Conservation (phyloP, 2,888 invertebrate species). For the Eucriotettix oculatus region DNA sequence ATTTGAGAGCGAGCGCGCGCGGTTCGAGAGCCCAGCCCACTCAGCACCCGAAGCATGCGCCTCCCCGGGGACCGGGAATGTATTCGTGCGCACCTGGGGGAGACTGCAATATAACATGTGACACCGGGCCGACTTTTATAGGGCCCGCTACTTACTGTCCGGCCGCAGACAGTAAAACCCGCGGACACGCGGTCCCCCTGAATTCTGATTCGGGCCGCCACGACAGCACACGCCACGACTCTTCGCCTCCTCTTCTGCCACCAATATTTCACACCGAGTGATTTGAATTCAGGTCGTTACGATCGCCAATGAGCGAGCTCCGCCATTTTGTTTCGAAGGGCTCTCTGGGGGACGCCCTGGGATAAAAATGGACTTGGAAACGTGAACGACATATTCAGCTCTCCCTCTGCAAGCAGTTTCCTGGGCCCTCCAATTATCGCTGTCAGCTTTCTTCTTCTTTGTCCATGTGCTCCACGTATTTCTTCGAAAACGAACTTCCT, state of each 20-base stretch:
- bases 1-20: too few relatives aligned
- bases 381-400: constrained; percentile 12
- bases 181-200: too few relatives aligned
- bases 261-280: constrained; percentile 5
- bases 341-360: constrained; percentile 15
- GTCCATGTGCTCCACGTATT: background rate
- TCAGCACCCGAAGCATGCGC: too few relatives aligned
- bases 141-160: too few relatives aligned
- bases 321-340: constrained; percentile 14
- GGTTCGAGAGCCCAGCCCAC: too few relatives aligned
- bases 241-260: background rate
- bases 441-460: background rate
- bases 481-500: too few relatives aligned
- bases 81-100: too few relatives aligned
- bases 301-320: constrained; percentile 2
- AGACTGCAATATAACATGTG: too few relatives aligned
- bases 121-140: too few relatives aligned
- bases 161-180: too few relatives aligned
- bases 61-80: too few relatives aligned
- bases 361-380: constrained; percentile 15
- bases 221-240: background rate
- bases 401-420: background rate
- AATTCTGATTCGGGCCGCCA: too few relatives aligned
- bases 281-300: constrained; percentile 18
- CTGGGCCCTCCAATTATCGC: background rate